Percentiles rank a stretch among this genome's conserved stretches.
Conservation (phyloP, 1,140 invertebrate species). For the Bombus huntii region DNA sequence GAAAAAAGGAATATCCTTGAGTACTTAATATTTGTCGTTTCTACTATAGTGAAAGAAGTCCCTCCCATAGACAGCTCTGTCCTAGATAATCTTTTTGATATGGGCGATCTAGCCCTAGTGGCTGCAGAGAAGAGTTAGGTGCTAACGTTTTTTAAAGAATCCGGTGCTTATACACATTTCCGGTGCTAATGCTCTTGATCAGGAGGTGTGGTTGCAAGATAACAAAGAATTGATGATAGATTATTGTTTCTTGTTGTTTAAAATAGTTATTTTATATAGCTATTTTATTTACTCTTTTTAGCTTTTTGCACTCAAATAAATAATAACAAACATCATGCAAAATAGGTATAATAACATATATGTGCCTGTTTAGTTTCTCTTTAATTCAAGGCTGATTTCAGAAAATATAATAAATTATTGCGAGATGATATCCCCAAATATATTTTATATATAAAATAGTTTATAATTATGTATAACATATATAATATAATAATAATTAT, state of each 20-base stretch:
- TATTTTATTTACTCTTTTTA: neutral
- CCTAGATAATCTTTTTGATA: neutral
- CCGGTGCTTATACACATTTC: constrained; percentile 51
- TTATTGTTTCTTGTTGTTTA: neutral
- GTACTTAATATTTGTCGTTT: neutral
- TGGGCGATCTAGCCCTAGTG: neutral
- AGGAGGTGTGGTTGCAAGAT: neutral
- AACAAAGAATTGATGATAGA: neutral
- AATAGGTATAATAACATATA: no score
- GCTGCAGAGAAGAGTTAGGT: constrained; percentile 22
- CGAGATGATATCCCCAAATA: no score
- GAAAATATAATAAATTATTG: no score
- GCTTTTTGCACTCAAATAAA: neutral
- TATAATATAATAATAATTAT: no score
- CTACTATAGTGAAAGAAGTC: no score
- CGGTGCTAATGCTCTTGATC: constrained; percentile 22
- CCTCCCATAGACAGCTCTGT: constrained; percentile 4
- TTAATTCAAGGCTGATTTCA: no score
- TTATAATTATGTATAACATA: no score
- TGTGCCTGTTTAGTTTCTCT: no score
- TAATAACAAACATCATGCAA: neutral
- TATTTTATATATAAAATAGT: no score
- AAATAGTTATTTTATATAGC: neutral
- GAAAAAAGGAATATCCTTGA: neutral
- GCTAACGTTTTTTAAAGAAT: constrained; percentile 27